phyloP scores from a whole-genome alignment of 2,797 vertebrate genomes.

The Malurus splendens region DNA sequence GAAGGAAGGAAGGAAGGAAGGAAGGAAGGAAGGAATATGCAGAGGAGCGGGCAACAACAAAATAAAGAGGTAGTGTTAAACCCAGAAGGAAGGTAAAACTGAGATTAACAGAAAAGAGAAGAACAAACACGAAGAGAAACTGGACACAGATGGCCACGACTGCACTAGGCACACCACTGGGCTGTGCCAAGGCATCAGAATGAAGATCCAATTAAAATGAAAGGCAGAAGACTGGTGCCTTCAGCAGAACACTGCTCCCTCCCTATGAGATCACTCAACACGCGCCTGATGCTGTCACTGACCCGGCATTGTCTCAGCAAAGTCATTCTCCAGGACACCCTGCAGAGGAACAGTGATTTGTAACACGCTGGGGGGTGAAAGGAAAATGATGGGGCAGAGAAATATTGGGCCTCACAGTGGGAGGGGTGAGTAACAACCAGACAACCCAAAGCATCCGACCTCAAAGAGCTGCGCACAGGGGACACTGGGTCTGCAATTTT shows the following conservation, averaged over 20 bases:
- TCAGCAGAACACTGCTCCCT: not conserved
- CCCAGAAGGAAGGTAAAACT: not conserved
- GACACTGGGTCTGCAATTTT: not conserved
- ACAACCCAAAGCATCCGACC: constrained; percentile 29
- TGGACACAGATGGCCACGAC: not conserved
- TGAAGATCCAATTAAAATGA: constrained; percentile 1
- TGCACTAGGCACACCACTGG: not conserved
- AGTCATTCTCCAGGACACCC: not conserved
- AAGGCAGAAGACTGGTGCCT: constrained; percentile 39
- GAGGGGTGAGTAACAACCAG: constrained; percentile 16
- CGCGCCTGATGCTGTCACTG: constrained; percentile 26
- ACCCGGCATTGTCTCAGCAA: constrained; percentile 12
- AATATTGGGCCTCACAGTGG: not conserved
- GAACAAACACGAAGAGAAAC: not conserved
- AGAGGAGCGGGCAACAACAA: not conserved
- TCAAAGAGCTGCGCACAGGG: constrained; percentile 26
- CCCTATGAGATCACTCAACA: constrained; percentile 34
- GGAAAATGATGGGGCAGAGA: constrained; percentile 22
- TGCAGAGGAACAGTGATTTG: constrained; percentile 14
- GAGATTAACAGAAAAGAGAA: not conserved
- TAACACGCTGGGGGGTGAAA: not conserved
- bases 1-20: not conserved
- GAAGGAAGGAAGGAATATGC: not conserved
- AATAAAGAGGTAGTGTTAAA: not conserved
- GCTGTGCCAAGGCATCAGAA: not conserved